Base-by-base conservation (phyloP, 2,113 vertebrate genomes). In the Melanotaenia duboulayi region DNA sequence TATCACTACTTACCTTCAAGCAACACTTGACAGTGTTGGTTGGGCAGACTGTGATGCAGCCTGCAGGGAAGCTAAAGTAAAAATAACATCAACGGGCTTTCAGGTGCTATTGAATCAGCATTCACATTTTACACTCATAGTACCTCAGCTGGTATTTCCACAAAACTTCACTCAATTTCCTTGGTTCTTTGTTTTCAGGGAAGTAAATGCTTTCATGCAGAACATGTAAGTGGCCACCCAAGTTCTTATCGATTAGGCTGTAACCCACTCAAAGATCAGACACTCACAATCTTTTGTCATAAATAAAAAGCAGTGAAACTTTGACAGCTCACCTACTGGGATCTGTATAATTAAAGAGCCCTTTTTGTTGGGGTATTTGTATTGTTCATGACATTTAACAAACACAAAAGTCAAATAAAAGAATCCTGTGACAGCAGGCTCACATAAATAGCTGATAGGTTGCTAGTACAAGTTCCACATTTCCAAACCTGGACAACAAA, bases 221-320 rank as follows among this genome's bases (percentile, higher is more conserved):
- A 84, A 88, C 78, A 85, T 87, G 71, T 75, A 88, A 90, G 89
- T 87, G 89, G 77, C 87, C 84, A 79, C 89, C 87, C 72, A 52
- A 65, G 87, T 60, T 80, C 57, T 81, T 91, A 92, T 90, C 63
- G 90, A 91, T 91, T 40, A 56, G 57, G n/a, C 62, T 35, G 28
- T 4, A 46, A 55, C 13, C 17, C 24, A 14, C 49, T 42, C 59
- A 87, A 82, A 89, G 71, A 82, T 59, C 76, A 79, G 52, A 68
- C 66, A 65, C 48, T 76, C 68, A 39, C 48, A 60, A 61, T 58
- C 35, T 69, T 86, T 89, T 81, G 76, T 78, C 62, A 66, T 61
- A 80, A 82, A 80, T 80, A 32, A 83, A 89, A 88, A 81, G 73
- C 65, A 73, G 78, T 65, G 76, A 71, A 85, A 80, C 67, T 63